Evolutionary conservation across 1,140 invertebrate species (phyloP).

Genomic region (Leptopilina clavipes): DNA sequence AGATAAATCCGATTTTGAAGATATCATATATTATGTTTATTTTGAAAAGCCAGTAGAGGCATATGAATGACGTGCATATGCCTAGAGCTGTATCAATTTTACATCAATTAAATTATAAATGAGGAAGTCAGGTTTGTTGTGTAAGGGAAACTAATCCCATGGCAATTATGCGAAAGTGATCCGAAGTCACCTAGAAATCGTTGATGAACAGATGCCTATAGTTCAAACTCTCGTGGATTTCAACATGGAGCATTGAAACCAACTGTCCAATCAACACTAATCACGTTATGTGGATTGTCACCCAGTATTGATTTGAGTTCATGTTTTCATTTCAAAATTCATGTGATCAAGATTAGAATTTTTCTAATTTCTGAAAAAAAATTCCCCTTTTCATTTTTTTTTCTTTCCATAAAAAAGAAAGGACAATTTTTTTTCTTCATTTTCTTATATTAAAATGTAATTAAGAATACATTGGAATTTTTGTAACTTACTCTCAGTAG

Average conservation of each 20-base stretch:
- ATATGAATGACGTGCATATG: not conserved
- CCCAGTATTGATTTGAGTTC: not conserved
- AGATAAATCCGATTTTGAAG: not conserved
- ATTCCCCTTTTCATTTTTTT: not conserved
- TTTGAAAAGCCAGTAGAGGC: not conserved
- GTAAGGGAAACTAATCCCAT: not conserved
- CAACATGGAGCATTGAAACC: constrained; percentile 16
- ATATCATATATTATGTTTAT: not conserved
- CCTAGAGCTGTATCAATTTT: not conserved
- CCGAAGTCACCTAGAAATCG: constrained; percentile 8
- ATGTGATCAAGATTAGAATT: not conserved
- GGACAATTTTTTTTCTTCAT: no score
- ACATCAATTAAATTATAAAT: not conserved
- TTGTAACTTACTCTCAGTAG: no score
- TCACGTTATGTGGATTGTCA: constrained; percentile 36
- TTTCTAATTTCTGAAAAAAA: not conserved
- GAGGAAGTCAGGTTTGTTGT: not conserved
- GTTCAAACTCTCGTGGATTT: not conserved
- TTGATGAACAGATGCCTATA: constrained; percentile 3
- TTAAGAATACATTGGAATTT: no score
- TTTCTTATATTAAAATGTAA: no score
- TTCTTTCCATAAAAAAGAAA: no score
- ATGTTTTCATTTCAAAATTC: not conserved
- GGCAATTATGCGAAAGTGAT: constrained; percentile 12
- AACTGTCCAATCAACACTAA: constrained; percentile 36